Evolutionary conservation across 2,888 invertebrate genomes (phyloP), one percentile per base, ranked within the genome.

Genomic region (Hedya salicella): DNA sequence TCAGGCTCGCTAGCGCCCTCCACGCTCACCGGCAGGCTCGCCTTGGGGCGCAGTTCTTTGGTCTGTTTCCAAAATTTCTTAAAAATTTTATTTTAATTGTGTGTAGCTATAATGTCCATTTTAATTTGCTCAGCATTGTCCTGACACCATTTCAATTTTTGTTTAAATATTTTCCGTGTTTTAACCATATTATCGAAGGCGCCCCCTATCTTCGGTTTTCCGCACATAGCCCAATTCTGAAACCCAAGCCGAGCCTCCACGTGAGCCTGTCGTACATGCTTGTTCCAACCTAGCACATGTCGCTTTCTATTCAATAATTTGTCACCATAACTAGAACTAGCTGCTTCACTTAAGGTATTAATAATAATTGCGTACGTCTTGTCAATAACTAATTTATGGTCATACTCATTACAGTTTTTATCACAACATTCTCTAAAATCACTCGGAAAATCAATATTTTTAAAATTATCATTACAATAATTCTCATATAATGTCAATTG

Each of bases 121-220:
- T n/a, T n/a, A n/a, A n/a, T n/a, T n/a, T n/a, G n/a, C n/a, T 39
- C n/a, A 16, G 17, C 19, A 32, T 50, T 50, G 2, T 50, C 32
- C 50, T 50, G 50, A 32, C 50, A 50, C 50, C 50, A 52, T 52
- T 52, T 52, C 17, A 52, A 17, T 17, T 52, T 52, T 5, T 52
- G 36, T 17, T 52, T 52, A 11, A 52, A 52, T n/a, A 13, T 6
- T 11, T 36, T 52, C 16, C 17, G 14, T 9, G 36, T 36, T 17
- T 32, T 17, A 1, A 36, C 36, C 52, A 52, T 52, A 13, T 11
- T 9, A 17, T 11, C 8, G 36, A 8, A 52, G 0, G 36, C 36
- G 8, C 0, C 3, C 2, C 52, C 52, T 2, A 4, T 11, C 0
- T 9, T 36, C 2, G 36, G 52, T 52, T 17, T 52, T 11, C 52